Conservation (phyloP, 2,113 vertebrate genomes). For the Eulacestoma nigropectus region DNA sequence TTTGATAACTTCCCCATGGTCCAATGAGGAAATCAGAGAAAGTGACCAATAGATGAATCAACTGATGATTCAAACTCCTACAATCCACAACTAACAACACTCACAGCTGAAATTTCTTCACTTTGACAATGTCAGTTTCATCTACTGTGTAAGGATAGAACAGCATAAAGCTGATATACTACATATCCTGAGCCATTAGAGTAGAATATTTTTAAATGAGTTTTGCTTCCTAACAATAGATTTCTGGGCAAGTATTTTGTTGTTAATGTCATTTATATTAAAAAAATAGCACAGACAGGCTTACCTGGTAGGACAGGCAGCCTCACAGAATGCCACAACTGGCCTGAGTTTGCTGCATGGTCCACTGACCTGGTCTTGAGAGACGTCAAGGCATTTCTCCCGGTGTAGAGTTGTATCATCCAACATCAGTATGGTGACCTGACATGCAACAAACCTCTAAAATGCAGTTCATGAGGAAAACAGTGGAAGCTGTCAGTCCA, state of each 20-base stretch:
- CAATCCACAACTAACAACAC: neutral
- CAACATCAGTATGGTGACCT: neutral
- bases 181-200: neutral
- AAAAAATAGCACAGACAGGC: neutral
- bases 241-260: neutral
- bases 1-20: neutral
- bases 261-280: neutral
- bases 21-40: neutral
- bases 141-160: neutral
- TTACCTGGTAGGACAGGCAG: neutral
- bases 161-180: neutral
- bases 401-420: neutral
- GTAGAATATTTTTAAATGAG: neutral
- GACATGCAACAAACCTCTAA: neutral
- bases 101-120: neutral
- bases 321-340: fast-evolving
- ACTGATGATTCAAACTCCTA: neutral
- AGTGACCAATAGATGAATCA: neutral
- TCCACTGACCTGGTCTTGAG: neutral
- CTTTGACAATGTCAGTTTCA: neutral
- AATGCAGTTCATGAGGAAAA: neutral
- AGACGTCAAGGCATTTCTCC: neutral
- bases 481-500: neutral
- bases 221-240: neutral
- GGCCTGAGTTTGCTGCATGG: neutral